Base-by-base conservation (phyloP, 2,797 vertebrate species). In the Distichodus sexfasciatus region DNA sequence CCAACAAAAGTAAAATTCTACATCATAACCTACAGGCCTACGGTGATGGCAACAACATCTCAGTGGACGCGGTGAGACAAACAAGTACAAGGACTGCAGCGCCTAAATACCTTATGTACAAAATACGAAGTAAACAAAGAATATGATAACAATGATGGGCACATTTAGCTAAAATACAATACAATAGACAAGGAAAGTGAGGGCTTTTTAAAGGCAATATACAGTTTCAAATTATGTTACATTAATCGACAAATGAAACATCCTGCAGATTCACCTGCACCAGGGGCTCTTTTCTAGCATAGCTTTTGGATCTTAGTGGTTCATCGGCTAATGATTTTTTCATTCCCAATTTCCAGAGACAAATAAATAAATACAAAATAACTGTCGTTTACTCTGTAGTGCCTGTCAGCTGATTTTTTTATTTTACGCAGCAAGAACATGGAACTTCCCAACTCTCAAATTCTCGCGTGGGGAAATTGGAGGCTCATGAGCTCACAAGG, bases 161-260 rank as follows among this genome's bases (percentile, higher is more conserved):
- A 89, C 92, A 89, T 92, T 89, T 92, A 91, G n/a, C n/a, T n/a
- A 91, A 91, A 81, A 75, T 87, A 88, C 55, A 51, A 89, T 83
- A 85, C 75, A 82, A 81, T 81, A 77, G 88, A 84, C 89, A 91
- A 92, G 81, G 91, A 93, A 87, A 92, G 86, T 94, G 92, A 98
- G 94, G 95, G 96, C 91, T 94, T 96, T 68, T 91, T 90, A 95
- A 92, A 98, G 95, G 95, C 96, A 99, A 95, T 89, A 85, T 89
- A 91, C 90, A 88, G 88, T 92, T 94, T 89, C 91, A 89, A 89
- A 88, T 86, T 91, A 88, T 93, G 92, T 92, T 91, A 94, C 94
- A 95, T 94, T 80, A 59, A 46, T 70, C 90, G 89, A 90, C 83
- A 87, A n/a, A 86, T 83, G 72, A 84, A 53, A 76, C 46, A 79